Evolutionary conservation across 2,113 vertebrate genomes (phyloP).

Genomic region (Sturnus vulgaris): DNA sequence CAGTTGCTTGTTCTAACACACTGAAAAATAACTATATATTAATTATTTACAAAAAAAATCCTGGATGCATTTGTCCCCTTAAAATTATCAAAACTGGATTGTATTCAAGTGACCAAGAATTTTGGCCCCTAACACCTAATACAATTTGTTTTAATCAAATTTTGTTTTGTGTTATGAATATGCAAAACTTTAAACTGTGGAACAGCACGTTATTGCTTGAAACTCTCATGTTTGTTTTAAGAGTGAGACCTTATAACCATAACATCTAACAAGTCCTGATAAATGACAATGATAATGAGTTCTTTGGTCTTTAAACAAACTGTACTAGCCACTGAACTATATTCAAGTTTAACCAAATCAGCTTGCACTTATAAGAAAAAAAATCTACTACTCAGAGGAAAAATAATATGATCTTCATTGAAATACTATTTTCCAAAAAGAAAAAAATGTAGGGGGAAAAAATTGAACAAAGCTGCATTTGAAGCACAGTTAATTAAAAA

Average conservation of each 20-base stretch:
- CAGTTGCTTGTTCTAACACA: neutral
- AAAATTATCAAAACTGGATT: neutral
- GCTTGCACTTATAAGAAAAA: neutral
- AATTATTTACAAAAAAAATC: neutral
- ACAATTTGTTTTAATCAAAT: neutral
- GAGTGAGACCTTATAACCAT: neutral
- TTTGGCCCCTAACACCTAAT: neutral
- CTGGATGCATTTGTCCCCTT: neutral
- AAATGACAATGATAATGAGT: neutral
- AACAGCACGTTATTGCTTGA: neutral
- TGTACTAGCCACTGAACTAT: neutral
- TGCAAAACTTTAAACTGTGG: neutral
- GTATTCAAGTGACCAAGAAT: neutral
- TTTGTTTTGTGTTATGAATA: neutral
- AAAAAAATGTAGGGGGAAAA: neutral
- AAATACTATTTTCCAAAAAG: neutral
- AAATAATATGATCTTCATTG: neutral
- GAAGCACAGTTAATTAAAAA: neutral
- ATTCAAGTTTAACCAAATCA: neutral
- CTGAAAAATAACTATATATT: neutral
- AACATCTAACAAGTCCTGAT: neutral
- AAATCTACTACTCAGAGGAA: neutral
- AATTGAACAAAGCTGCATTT: neutral
- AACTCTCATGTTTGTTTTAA: constrained; percentile 19
- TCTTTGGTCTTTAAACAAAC: neutral